Evolutionary conservation across 2,113 vertebrate species (phyloP).

Genomic region (Puntigrus tetrazona): DNA sequence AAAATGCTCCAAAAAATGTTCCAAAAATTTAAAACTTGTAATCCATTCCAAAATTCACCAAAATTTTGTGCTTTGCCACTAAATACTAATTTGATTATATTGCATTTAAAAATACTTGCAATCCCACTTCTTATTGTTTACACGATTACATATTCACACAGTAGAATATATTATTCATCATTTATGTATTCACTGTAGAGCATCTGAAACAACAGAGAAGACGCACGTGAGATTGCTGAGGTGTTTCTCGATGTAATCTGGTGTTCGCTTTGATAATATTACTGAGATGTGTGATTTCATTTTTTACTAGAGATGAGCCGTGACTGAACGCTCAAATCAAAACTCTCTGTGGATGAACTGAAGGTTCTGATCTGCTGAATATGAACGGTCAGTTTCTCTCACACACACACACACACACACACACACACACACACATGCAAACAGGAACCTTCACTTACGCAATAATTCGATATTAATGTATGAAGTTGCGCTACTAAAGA

Average conservation of each 20-base stretch:
- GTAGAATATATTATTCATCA: too few relatives aligned
- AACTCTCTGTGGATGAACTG: not conserved
- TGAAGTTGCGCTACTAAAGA: not conserved
- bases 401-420: not conserved
- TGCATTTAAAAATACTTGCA: too few relatives aligned
- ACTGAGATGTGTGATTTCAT: not conserved
- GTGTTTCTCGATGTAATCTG: not conserved
- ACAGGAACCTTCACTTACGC: not conserved
- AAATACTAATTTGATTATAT: too few relatives aligned
- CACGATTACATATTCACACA: too few relatives aligned
- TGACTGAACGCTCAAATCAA: not conserved
- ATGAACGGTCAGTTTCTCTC: not conserved
- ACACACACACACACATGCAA: not conserved
- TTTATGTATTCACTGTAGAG: too few relatives aligned
- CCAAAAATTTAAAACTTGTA: too few relatives aligned
- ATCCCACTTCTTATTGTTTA: too few relatives aligned
- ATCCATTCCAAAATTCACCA: too few relatives aligned
- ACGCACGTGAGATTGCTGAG: too few relatives aligned
- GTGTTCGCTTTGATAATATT: not conserved
- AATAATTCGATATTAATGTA: not conserved
- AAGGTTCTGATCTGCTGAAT: slow-evolving; percentile 2
- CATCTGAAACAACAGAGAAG: too few relatives aligned
- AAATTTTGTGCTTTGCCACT: too few relatives aligned
- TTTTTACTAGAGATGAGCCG: not conserved
- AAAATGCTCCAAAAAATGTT: too few relatives aligned